Evolutionary conservation across 2,888 invertebrate species (phyloP).

Genomic region (Caenorhabditis panamensis): DNA sequence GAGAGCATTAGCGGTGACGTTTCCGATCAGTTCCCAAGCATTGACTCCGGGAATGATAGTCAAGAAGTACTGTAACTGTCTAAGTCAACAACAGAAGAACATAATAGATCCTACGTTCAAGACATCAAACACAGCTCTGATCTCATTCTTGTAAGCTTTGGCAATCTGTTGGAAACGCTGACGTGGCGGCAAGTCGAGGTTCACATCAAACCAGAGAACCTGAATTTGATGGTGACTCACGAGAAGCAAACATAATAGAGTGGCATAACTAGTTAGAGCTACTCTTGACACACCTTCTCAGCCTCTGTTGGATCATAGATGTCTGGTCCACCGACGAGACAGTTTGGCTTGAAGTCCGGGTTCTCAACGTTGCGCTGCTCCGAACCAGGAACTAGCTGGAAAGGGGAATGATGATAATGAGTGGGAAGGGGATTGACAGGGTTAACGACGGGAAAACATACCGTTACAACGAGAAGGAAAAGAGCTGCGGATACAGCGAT

Average conservation of each 20-base stretch:
- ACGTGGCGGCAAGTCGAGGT: conserved; percentile 72
- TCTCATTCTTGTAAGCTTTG: conserved; percentile 68
- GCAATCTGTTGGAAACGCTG: conserved; percentile 70
- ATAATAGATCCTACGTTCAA: conserved; percentile 50
- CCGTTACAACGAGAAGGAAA: conserved; percentile 32
- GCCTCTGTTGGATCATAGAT: conserved; percentile 56
- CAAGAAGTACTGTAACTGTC: conserved; percentile 61
- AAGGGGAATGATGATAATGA: neutral
- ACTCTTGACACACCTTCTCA: conserved; percentile 41
- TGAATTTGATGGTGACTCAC: conserved; percentile 21
- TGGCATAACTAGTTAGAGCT: no score
- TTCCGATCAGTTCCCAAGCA: conserved; percentile 69
- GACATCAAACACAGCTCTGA: conserved; percentile 71
- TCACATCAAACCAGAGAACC: conserved; percentile 73
- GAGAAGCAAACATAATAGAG: no score
- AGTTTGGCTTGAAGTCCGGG: conserved; percentile 59
- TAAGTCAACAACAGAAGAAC: neutral
- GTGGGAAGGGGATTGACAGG: neutral
- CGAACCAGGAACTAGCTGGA: conserved; percentile 43
- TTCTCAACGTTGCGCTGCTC: conserved; percentile 51
- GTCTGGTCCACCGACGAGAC: conserved; percentile 55
- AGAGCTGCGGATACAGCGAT: conserved; percentile 19
- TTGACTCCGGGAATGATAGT: conserved; percentile 68
- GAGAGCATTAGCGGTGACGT: conserved; percentile 63
- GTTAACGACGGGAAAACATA: conserved; percentile 24